These are phyloP conservation scores for Xestia c-nigrum DNA, from an alignment of 2,888 invertebrate genomes.

Conservation along the genomic window DNA sequence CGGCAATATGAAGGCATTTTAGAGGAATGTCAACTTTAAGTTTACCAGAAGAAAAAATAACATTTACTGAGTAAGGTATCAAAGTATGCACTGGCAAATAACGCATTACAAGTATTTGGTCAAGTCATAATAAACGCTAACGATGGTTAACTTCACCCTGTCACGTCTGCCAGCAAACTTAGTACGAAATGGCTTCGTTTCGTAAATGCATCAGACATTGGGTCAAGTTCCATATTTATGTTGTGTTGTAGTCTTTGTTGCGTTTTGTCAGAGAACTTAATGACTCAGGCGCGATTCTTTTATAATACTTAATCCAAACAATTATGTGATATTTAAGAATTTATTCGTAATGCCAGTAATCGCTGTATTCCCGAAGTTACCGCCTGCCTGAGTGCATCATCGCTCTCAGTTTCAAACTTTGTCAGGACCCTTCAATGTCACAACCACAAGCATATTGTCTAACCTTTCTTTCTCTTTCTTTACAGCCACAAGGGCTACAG, in stretches of 20 bases:
- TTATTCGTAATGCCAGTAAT: no score
- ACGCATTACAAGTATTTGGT: slow-evolving; percentile 25
- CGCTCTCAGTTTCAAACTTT: not conserved
- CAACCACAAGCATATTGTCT: slow-evolving; percentile 28
- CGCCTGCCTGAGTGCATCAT: not conserved
- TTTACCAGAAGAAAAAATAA: not conserved
- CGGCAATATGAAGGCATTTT: not conserved
- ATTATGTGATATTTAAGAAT: not conserved
- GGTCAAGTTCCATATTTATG: not conserved
- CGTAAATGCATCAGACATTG: not conserved
- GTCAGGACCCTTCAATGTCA: not conserved
- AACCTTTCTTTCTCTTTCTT: slow-evolving; percentile 69
- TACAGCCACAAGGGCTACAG: slow-evolving; percentile 92
- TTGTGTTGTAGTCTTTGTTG: not conserved
- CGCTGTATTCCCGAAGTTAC: not conserved
- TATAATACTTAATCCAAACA: not conserved
- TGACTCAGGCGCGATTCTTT: no score
- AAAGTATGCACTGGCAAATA: slow-evolving; percentile 8
- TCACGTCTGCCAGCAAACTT: slow-evolving; percentile 11
- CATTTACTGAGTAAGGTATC: not conserved
- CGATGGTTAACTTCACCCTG: slow-evolving; percentile 1
- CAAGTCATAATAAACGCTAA: slow-evolving; percentile 37
- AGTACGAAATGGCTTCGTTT: not conserved
- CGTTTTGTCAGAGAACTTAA: not conserved
- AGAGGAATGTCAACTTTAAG: not conserved